Conservation (phyloP, 2,797 vertebrate genomes). For the Gambusia yucatana region DNA sequence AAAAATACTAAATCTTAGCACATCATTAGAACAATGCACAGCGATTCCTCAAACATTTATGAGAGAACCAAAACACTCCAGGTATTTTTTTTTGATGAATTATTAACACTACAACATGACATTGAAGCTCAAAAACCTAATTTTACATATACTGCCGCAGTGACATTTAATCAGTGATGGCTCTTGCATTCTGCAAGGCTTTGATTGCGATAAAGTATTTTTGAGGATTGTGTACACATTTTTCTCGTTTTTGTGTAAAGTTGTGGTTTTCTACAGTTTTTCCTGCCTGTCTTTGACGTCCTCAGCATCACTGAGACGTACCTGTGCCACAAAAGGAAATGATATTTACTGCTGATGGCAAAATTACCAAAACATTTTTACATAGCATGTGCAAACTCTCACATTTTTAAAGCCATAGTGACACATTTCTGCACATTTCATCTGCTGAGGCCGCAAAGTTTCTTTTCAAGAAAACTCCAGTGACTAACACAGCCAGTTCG, state of each 20-base stretch:
- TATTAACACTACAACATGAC: too few relatives aligned
- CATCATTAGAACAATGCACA: background rate
- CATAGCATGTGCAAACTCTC: background rate
- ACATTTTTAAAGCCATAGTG: background rate
- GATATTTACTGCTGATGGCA: background rate
- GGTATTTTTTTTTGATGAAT: too few relatives aligned
- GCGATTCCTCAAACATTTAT: too few relatives aligned
- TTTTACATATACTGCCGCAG: too few relatives aligned
- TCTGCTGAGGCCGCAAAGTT: background rate
- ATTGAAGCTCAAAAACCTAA: too few relatives aligned
- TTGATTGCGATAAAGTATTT: background rate
- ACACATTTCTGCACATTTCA: background rate
- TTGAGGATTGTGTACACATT: background rate
- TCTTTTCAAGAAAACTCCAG: constrained; percentile 19
- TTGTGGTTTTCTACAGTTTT: background rate
- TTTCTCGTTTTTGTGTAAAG: background rate
- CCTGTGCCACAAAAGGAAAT: background rate
- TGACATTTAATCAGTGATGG: too few relatives aligned
- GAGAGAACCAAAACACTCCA: too few relatives aligned
- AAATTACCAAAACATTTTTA: background rate
- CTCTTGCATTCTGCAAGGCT: too few relatives aligned
- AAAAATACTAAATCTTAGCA: background rate
- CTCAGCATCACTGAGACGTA: background rate
- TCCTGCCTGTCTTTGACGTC: background rate
- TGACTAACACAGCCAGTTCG: constrained; percentile 34